Conservation (phyloP, 2,888 invertebrate genomes). For the Trimorus sp. region DNA sequence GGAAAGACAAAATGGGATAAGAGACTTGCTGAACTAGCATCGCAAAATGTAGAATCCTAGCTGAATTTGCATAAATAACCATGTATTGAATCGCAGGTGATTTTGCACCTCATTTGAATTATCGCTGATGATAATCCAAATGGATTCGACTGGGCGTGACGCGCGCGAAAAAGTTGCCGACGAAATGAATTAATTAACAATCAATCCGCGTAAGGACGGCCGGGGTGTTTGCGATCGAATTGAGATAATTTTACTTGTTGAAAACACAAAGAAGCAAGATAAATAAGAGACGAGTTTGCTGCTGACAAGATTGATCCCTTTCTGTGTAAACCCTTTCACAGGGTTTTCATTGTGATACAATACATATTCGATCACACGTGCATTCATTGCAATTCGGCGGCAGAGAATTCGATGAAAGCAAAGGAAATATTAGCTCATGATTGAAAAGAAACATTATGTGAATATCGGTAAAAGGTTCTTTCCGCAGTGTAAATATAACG, state of each 20-base stretch:
- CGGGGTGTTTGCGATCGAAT: constrained; percentile 14
- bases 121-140: constrained; percentile 35
- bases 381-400: constrained; percentile 55
- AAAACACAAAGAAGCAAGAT: constrained; percentile 36
- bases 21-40: constrained; percentile 25
- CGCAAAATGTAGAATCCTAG: constrained; percentile 19
- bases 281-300: constrained; percentile 49
- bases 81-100: constrained; percentile 23
- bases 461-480: constrained; percentile 64
- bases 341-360: constrained; percentile 55
- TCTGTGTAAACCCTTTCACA: constrained; percentile 53
- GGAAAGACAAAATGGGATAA: constrained; percentile 16
- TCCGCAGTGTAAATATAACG: constrained; percentile 62
- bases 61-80: constrained; percentile 42
- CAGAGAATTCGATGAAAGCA: constrained; percentile 62
- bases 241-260: constrained; percentile 19
- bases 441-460: constrained; percentile 66
- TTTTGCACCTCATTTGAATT: constrained; percentile 38
- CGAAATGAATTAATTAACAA: constrained; percentile 7
- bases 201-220: neutral
- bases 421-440: constrained; percentile 65
- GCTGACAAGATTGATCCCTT: constrained; percentile 56
- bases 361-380: constrained; percentile 61
- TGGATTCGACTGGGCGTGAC: constrained; percentile 32
- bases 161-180: constrained; percentile 14